Evolutionary conservation across 2,797 vertebrate species (phyloP).

Genomic region (Lates japonicus): DNA sequence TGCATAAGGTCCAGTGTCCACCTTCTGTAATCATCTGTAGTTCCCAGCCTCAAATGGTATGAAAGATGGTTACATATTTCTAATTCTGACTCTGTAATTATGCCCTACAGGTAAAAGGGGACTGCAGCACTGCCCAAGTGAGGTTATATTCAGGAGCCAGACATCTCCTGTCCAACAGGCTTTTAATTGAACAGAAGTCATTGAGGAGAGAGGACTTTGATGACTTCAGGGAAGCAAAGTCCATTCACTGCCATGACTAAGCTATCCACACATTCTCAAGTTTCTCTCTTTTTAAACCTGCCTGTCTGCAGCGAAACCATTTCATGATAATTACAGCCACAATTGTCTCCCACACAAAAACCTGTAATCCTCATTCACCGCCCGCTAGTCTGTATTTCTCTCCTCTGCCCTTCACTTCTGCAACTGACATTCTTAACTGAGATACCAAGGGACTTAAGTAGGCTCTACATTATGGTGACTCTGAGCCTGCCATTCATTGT

Average conservation of each 20-base stretch:
- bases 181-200: constrained; percentile 73
- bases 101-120: constrained; percentile 36
- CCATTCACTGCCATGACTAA: constrained; percentile 27
- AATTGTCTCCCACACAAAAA: constrained; percentile 58
- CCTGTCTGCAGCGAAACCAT: constrained; percentile 53
- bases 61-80: neutral
- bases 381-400: constrained; percentile 48
- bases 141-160: constrained; percentile 46
- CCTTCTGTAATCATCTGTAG: neutral
- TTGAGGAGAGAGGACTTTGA: constrained; percentile 64
- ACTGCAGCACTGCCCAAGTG: constrained; percentile 40
- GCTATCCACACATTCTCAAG: constrained; percentile 20
- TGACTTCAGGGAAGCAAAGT: constrained; percentile 56
- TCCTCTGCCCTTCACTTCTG: constrained; percentile 64
- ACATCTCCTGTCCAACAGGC: constrained; percentile 61
- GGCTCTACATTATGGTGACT: constrained; percentile 54
- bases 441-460: constrained; percentile 61
- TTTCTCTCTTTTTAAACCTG: constrained; percentile 37
- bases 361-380: constrained; percentile 61
- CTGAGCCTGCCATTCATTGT: constrained; percentile 49
- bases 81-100: constrained; percentile 37
- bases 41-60: neutral
- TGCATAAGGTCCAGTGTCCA: neutral
- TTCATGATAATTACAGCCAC: constrained; percentile 68
- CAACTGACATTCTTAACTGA: constrained; percentile 63